Base-by-base conservation (phyloP, 2,113 vertebrate species). In the Thalassarche chlororhynchos region DNA sequence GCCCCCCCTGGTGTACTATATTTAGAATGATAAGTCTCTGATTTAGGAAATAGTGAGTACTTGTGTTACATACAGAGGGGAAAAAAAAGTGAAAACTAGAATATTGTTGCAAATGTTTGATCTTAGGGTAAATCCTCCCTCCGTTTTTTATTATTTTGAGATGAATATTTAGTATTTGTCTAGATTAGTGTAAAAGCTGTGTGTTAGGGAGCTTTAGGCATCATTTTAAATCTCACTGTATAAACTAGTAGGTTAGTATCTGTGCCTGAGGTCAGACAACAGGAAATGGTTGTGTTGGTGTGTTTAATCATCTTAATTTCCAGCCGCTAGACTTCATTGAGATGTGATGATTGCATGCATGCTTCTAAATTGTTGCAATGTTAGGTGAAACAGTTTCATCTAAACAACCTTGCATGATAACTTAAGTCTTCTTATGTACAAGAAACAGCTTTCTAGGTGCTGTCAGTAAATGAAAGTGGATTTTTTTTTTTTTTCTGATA, bases 1-100 rank as follows among this genome's bases (percentile, higher is more conserved):
- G 5, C 0, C 2, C 5, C 8, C 2, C 3, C 40, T 46, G 16
- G 16, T 40, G 6, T 66, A 13, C 12, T 51, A 1, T 66, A 6
- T 29, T 83, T 82, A 7, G 17, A 58, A 19, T 38, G 7, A 0
- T 32, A 49, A 9, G 14, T 38, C 16, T 57, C 44, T 65, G 15
- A 16, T 58, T n/a, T 42, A 17, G 34, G 34, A 74, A 62, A 8
- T 12, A 28, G 12, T 17, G 10, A 51, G 4, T 72, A 5, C 9
- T 44, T 34, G 8, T 28, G 17, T 55, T 84, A 36, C 3, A 12
- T 26, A 17, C 8, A 6, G 24, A 3, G 8, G 5, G 6, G 14
- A 24, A 10, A 2, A 4, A 3, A 6, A 25, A 32, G 21, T 36
- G 18, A 81, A 44, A 71, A 25, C 17, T 29, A 24, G 21, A 80